Conservation (phyloP, 1,140 invertebrate species). For the Harlomillsia oculata region DNA sequence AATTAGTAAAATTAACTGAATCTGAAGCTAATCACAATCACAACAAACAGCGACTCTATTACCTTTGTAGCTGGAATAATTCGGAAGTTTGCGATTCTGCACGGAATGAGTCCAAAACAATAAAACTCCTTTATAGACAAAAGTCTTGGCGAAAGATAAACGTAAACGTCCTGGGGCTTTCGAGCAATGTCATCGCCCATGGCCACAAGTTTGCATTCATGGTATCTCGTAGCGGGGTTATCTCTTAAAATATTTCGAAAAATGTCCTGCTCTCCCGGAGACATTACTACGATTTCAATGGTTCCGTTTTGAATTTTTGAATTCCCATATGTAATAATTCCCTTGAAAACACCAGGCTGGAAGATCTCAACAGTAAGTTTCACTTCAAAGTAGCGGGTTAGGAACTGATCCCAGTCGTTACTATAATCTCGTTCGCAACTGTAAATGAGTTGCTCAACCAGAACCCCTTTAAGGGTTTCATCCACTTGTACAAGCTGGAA, state of each 20-base stretch:
- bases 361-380: slow-evolving; percentile 6
- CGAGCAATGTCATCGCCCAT: slow-evolving; percentile 5
- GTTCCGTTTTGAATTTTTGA: slow-evolving; percentile 23
- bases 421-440: background rate
- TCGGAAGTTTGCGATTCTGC: slow-evolving; percentile 75
- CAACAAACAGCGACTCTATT: slow-evolving; percentile 30
- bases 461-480: background rate
- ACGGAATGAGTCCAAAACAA: slow-evolving; percentile 74
- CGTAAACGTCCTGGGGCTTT: slow-evolving; percentile 75
- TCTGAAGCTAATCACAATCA: background rate
- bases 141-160: slow-evolving; percentile 77
- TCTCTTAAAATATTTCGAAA: slow-evolving; percentile 15
- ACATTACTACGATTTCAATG: slow-evolving; percentile 29
- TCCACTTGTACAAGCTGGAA: slow-evolving; percentile 18
- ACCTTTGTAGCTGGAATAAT: slow-evolving; percentile 84
- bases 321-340: slow-evolving; percentile 19
- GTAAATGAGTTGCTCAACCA: slow-evolving; percentile 6
- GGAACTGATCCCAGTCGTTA: background rate
- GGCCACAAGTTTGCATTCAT: slow-evolving; percentile 21
- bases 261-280: slow-evolving; percentile 20
- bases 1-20: background rate
- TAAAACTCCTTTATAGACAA: slow-evolving; percentile 84
- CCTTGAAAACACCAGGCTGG: slow-evolving; percentile 22
- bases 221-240: slow-evolving; percentile 19
- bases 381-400: too few relatives aligned